Evolutionary conservation across 1,140 invertebrate genomes (phyloP).

Genomic region (Drosophila orosa): DNA sequence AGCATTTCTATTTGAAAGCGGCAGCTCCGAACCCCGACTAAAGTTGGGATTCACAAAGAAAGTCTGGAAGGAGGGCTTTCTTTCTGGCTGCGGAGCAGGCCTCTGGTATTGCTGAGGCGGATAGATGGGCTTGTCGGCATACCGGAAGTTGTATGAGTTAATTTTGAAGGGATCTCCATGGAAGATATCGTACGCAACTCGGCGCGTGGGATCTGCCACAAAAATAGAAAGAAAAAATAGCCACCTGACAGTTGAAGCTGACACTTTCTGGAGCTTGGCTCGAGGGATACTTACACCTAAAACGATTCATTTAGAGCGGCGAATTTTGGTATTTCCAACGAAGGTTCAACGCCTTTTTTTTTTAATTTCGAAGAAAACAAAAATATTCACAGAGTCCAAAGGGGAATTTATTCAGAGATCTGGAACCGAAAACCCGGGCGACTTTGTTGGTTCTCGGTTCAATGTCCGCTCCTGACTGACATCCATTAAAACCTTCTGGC

Average conservation of each 20-base stretch:
- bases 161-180: slow-evolving; percentile 77
- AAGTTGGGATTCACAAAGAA: slow-evolving; percentile 71
- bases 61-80: slow-evolving; percentile 53
- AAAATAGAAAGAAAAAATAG: not conserved
- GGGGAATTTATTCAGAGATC: slow-evolving; percentile 27
- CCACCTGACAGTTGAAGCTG: slow-evolving; percentile 18
- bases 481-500: slow-evolving; percentile 58
- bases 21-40: not conserved
- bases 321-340: slow-evolving; percentile 58
- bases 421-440: slow-evolving; percentile 39
- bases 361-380: slow-evolving; percentile 18
- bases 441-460: slow-evolving; percentile 37
- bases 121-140: slow-evolving; percentile 67
- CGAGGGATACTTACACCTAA: slow-evolving; percentile 41
- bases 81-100: slow-evolving; percentile 7
- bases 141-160: slow-evolving; percentile 78
- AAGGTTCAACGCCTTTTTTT: no score
- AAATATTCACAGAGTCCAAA: slow-evolving; percentile 35
- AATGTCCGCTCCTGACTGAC: slow-evolving; percentile 6
- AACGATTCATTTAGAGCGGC: slow-evolving; percentile 49
- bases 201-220: slow-evolving; percentile 34
- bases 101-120: slow-evolving; percentile 48
- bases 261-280: not conserved
- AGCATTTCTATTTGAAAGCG: not conserved
- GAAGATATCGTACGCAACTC: slow-evolving; percentile 57